Conservation (phyloP, 2,113 vertebrate species). For the Prolemur simus region DNA sequence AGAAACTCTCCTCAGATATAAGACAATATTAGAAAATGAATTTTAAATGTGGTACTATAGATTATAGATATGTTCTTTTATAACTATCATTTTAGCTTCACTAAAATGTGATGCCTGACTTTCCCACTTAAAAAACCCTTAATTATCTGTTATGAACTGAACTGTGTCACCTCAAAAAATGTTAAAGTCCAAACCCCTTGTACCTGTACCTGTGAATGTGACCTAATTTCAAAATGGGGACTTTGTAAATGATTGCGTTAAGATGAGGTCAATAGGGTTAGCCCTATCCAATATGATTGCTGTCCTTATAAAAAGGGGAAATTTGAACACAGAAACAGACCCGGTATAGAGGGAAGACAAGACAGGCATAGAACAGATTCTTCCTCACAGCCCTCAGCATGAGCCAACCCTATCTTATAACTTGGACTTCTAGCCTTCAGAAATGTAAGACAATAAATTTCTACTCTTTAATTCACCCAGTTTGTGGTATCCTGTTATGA, state of each 20-base stretch:
- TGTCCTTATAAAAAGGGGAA: not conserved
- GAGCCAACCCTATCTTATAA: not conserved
- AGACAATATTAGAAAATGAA: not conserved
- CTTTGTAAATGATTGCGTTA: not conserved
- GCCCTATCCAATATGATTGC: accelerated
- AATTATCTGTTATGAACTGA: not conserved
- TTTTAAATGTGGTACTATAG: not conserved
- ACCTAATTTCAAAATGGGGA: not conserved
- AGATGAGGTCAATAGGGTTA: not conserved
- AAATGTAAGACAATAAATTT: not conserved
- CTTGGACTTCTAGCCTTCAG: not conserved
- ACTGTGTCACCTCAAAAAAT: not conserved
- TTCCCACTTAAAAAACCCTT: not conserved
- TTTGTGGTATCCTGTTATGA: not conserved
- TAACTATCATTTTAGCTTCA: not conserved
- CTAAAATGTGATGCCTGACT: not conserved
- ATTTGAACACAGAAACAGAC: not conserved
- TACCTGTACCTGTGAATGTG: not conserved
- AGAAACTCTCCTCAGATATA: not conserved
- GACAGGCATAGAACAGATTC: not conserved
- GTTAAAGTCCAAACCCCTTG: not conserved
- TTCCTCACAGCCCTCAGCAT: not conserved
- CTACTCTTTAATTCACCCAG: not conserved
- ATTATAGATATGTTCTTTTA: not conserved
- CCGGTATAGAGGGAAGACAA: not conserved